These are phyloP conservation scores for Myotis myotis DNA, from an alignment of 2,797 vertebrate species.

Conservation along the genomic window DNA sequence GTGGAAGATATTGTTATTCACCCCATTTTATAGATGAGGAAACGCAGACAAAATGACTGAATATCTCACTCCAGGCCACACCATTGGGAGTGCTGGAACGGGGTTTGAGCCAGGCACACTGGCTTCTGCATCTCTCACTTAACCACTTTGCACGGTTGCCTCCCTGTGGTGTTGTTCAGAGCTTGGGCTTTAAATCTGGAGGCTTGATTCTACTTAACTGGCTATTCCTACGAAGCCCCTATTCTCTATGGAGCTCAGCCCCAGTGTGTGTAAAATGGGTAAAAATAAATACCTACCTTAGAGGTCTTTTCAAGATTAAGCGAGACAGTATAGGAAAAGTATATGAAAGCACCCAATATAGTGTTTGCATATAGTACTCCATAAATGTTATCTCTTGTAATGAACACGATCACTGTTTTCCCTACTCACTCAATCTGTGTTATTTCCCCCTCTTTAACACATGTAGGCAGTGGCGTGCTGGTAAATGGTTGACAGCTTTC, in stretches of 20 bases:
- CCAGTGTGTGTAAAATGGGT: not conserved
- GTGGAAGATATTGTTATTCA: not conserved
- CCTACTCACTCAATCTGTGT: not conserved
- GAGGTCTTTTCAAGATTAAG: not conserved
- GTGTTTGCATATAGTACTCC: not conserved
- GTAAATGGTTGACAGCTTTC: slow-evolving; percentile 5
- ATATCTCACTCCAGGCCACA: not conserved
- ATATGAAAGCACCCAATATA: not conserved
- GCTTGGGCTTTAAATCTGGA: not conserved
- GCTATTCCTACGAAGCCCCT: not conserved
- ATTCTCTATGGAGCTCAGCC: not conserved
- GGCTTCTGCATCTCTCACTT: not conserved
- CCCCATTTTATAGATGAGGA: not conserved
- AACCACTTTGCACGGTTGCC: not conserved
- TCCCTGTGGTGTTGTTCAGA: not conserved
- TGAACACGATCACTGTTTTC: not conserved
- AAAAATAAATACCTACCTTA: not conserved
- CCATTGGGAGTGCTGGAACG: not conserved
- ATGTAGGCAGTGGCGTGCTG: not conserved
- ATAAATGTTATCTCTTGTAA: not conserved
- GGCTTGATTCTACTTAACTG: not conserved
- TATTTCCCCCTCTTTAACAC: not conserved
- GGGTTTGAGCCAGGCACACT: not conserved
- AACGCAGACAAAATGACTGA: not conserved
- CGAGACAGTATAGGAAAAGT: not conserved